phyloP scores from a whole-genome alignment of 2,888 invertebrate genomes.

The Dynastes hyllus region DNA sequence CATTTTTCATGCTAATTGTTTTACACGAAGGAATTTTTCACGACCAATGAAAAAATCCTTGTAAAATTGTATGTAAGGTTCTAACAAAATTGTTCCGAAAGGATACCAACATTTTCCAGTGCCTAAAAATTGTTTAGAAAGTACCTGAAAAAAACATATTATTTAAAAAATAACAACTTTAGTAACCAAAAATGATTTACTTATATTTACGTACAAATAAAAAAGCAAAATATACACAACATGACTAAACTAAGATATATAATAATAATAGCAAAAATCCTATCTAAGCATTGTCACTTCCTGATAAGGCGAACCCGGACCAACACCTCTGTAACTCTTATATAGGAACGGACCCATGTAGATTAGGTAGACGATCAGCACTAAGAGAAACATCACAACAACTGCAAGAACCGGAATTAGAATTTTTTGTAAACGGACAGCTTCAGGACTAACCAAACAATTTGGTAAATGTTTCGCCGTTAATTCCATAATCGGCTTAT shows the following conservation, averaged over 20 bases:
- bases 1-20: too few relatives aligned
- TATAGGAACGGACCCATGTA: constrained; percentile 60
- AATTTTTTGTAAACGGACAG: constrained; percentile 62
- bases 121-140: too few relatives aligned
- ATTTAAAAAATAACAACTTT: not conserved
- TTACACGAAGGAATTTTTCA: too few relatives aligned
- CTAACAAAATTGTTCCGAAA: too few relatives aligned
- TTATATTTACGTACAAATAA: constrained; percentile 8
- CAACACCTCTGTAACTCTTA: constrained; percentile 58
- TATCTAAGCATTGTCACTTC: constrained; percentile 52
- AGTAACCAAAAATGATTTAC: constrained; percentile 16
- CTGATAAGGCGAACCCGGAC: constrained; percentile 65
- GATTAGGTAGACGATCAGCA: constrained; percentile 65
- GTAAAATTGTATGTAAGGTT: too few relatives aligned
- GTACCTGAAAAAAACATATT: too few relatives aligned
- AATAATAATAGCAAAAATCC: constrained; percentile 23
- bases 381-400: constrained; percentile 61
- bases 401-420: constrained; percentile 63
- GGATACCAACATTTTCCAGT: too few relatives aligned
- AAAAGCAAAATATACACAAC: not conserved
- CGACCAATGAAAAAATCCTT: too few relatives aligned
- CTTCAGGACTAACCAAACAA: constrained; percentile 62
- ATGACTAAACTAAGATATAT: not conserved
- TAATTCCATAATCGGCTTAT: constrained; percentile 61
- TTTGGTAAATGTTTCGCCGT: constrained; percentile 62